Evolutionary conservation across 2,113 vertebrate species (phyloP).

Genomic region (Corythoichthys haematopterus): DNA sequence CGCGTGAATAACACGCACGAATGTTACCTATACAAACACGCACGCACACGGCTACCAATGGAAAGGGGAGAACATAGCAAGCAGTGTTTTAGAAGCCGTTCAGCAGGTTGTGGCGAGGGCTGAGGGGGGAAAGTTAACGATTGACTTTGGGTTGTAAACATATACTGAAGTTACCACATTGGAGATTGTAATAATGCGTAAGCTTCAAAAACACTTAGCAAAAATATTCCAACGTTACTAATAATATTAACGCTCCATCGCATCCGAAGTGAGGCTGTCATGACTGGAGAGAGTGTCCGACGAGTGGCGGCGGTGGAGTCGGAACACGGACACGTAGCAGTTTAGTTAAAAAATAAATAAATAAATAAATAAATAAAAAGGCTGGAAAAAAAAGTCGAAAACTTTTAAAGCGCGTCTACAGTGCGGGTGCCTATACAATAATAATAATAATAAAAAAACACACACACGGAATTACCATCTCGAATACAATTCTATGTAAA

Average conservation of each 20-base stretch:
- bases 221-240: not conserved
- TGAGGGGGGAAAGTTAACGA: constrained; percentile 16
- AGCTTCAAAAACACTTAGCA: not conserved
- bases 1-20: too few species aligned
- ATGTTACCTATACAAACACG: constrained; percentile 45
- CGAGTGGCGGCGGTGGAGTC: not conserved
- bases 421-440: not conserved
- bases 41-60: constrained; percentile 9
- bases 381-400: not conserved
- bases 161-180: not conserved
- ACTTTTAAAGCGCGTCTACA: not conserved
- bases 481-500: not conserved
- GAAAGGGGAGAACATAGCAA: constrained; percentile 48
- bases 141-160: constrained; percentile 22
- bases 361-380: too few species aligned
- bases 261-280: not conserved
- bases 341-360: constrained; percentile 2
- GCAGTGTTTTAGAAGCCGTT: constrained; percentile 51
- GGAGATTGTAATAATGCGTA: not conserved
- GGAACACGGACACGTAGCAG: constrained; percentile 61
- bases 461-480: not conserved
- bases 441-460: too few species aligned
- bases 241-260: not conserved
- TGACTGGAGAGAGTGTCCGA: not conserved
- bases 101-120: constrained; percentile 14